phyloP scores from a whole-genome alignment of 2,797 vertebrate species.

The Pipistrellus kuhlii region DNA sequence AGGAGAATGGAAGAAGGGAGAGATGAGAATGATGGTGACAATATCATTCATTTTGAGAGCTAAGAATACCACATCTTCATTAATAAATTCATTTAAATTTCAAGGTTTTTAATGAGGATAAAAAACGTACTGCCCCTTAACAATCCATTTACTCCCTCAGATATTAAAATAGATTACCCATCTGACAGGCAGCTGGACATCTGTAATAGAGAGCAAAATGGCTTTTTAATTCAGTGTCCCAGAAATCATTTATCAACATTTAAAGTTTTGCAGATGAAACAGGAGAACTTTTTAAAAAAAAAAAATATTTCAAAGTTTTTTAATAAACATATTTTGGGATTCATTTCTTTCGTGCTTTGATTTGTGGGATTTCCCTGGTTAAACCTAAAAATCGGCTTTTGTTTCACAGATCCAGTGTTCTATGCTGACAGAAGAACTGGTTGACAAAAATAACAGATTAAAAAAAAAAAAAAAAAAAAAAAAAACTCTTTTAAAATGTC shows the following conservation, averaged over 20 bases:
- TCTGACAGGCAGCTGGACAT: conserved; percentile 70
- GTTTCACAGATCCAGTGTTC: conserved; percentile 15
- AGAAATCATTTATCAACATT: conserved; percentile 70
- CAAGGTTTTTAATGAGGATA: conserved; percentile 74
- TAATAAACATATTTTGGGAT: conserved; percentile 10
- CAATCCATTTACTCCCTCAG: conserved; percentile 63
- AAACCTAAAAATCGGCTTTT: conserved; percentile 41
- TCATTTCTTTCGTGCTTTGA: conserved; percentile 44
- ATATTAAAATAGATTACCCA: conserved; percentile 77
- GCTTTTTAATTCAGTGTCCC: conserved; percentile 74
- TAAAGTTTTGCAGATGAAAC: conserved; percentile 62
- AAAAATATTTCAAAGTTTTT: conserved; percentile 42
- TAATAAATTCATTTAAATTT: conserved; percentile 77
- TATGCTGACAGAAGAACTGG: conserved; percentile 43
- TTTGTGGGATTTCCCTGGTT: conserved; percentile 40
- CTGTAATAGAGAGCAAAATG: conserved; percentile 78
- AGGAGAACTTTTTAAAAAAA: background rate
- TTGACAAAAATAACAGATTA: background rate
- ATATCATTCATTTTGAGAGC: conserved; percentile 72
- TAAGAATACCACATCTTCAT: conserved; percentile 80
- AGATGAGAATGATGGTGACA: conserved; percentile 52
- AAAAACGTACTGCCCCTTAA: conserved; percentile 70
- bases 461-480: background rate
- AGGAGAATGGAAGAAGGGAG: conserved; percentile 17
- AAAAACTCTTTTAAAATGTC: background rate